phyloP scores from a whole-genome alignment of 1,140 invertebrate genomes.

The Dreissena polymorpha region DNA sequence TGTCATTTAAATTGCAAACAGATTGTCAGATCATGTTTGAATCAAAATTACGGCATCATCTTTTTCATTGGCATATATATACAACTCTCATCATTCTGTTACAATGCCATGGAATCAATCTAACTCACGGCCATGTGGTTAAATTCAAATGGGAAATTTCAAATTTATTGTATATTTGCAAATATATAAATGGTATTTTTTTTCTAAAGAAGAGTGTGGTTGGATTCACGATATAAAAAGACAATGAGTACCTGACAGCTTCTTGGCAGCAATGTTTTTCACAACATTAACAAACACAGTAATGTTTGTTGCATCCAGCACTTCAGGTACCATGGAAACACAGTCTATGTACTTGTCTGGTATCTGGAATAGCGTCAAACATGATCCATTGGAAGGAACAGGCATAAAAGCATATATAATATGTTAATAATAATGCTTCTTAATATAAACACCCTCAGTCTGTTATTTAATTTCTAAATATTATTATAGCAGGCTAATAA shows the following conservation, averaged over 20 bases:
- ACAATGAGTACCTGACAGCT: conserved; percentile 58
- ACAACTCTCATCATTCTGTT: no score
- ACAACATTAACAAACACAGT: conserved; percentile 71
- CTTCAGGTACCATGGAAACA: conserved; percentile 62
- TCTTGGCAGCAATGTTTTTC: conserved; percentile 67
- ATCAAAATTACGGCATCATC: no score
- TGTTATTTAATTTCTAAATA: not conserved
- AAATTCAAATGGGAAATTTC: no score
- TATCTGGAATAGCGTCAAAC: conserved; percentile 61
- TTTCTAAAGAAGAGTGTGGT: no score
- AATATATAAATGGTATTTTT: no score
- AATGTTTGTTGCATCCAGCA: conserved; percentile 69
- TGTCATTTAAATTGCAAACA: no score
- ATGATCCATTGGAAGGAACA: not conserved
- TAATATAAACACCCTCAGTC: not conserved
- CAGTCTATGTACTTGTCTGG: conserved; percentile 75
- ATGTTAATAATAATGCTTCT: not conserved
- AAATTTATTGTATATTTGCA: no score
- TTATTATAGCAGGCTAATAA: not conserved
- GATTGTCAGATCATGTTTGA: no score
- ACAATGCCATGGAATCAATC: no score
- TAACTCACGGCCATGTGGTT: no score
- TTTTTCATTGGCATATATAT: no score
- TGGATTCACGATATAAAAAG: no score
- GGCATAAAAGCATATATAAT: not conserved